Conservation (phyloP, 1,140 invertebrate genomes). For the Macrotrachela quadricornifera region DNA sequence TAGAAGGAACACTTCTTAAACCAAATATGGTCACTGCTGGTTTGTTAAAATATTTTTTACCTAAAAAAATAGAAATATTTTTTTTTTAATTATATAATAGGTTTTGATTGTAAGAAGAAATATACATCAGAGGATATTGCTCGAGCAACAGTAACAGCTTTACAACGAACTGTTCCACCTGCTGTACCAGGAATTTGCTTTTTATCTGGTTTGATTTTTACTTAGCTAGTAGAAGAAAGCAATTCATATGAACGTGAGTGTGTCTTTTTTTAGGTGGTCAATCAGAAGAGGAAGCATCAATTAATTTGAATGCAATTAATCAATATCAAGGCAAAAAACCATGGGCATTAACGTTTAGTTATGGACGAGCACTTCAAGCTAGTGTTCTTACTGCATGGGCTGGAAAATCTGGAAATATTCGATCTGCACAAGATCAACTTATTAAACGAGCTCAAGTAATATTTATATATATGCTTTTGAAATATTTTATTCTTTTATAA, state of each 20-base stretch:
- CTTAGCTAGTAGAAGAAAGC: slow-evolving; percentile 30
- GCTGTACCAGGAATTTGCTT: slow-evolving; percentile 51
- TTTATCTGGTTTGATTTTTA: slow-evolving; percentile 30
- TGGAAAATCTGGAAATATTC: slow-evolving; percentile 63
- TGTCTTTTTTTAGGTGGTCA: slow-evolving; percentile 44
- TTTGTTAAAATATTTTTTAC: slow-evolving; percentile 33
- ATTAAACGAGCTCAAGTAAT: slow-evolving; percentile 73
- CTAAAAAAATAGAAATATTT: too few species aligned
- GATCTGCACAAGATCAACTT: slow-evolving; percentile 58
- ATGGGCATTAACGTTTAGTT: slow-evolving; percentile 90
- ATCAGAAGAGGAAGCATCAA: slow-evolving; percentile 78
- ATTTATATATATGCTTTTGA: too few species aligned
- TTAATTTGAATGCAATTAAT: slow-evolving; percentile 77
- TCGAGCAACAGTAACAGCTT: slow-evolving; percentile 63
- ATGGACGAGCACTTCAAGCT: slow-evolving; percentile 64
- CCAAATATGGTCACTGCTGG: slow-evolving; percentile 83
- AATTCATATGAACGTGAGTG: too few species aligned
- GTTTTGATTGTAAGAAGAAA: slow-evolving; percentile 46
- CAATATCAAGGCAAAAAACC: slow-evolving; percentile 48
- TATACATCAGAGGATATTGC: slow-evolving; percentile 51
- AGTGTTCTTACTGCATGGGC: slow-evolving; percentile 74
- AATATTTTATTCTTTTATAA: too few species aligned
- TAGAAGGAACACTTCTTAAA: slow-evolving; percentile 88
- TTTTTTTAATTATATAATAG: slow-evolving; percentile 18
- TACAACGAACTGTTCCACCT: slow-evolving; percentile 62